Conservation (phyloP, 2,888 invertebrate species). For the Glyphotaelius pellucidus region DNA sequence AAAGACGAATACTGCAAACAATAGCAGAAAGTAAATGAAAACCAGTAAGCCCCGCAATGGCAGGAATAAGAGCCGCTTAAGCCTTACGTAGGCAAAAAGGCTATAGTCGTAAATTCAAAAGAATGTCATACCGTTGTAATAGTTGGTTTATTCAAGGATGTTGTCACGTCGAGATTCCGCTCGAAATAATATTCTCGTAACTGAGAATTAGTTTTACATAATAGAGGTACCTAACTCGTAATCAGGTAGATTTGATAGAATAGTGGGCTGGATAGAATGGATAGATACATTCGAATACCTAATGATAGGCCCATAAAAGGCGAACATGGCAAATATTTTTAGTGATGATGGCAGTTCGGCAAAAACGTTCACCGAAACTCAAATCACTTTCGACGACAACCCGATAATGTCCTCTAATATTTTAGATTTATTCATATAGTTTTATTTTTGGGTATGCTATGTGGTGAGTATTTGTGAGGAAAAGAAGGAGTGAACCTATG, state of each 20-base stretch:
- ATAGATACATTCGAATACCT: not conserved
- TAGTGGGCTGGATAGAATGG: not conserved
- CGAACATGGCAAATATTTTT: not conserved
- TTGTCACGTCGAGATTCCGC: not conserved
- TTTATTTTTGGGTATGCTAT: too few species aligned
- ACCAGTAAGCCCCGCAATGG: slow-evolving; percentile 31
- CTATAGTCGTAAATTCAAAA: slow-evolving; percentile 37
- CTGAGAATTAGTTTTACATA: slow-evolving; percentile 2
- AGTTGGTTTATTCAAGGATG: slow-evolving; percentile 27
- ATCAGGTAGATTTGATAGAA: not conserved
- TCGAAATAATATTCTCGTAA: not conserved
- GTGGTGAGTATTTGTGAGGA: too few species aligned
- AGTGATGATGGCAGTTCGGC: not conserved
- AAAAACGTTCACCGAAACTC: not conserved
- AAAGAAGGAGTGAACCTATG: too few species aligned
- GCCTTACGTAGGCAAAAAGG: slow-evolving; percentile 31
- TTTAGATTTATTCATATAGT: too few species aligned
- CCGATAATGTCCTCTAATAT: not conserved
- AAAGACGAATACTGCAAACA: slow-evolving; percentile 34
- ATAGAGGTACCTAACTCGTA: not conserved
- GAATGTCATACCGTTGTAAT: slow-evolving; percentile 36
- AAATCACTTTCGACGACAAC: not conserved
- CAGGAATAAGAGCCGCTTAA: slow-evolving; percentile 4
- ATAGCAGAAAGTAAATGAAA: slow-evolving; percentile 45
- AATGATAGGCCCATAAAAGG: not conserved